Evolutionary conservation across 2,113 vertebrate species (phyloP), one percentile per base, ranked within the genome.

Genomic region (Bubo blakistoni): DNA sequence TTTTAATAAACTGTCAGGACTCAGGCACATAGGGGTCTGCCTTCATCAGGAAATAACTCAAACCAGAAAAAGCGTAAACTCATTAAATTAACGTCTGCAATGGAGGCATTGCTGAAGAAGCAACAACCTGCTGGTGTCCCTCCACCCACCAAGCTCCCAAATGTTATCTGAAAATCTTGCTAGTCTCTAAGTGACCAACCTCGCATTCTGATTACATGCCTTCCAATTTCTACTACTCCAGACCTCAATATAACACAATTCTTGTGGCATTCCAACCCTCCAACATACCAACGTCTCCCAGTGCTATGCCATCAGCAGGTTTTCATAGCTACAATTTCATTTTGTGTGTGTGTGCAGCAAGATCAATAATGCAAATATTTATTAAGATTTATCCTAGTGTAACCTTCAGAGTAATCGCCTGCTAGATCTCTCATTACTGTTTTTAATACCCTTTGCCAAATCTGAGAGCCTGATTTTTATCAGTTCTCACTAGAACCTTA

Each of bases 291-390:
- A n/a, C 15, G 18, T 57, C 47, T 90, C 58, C 73, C 81, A 85
- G n/a, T 63, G 62, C 57, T 54, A 52, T 15, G 30, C 46, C 58
- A 63, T 61, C 44, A 72, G 74, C 58, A 73, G 38, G 52, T 69
- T 96, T 74, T 94, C 69, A 40, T 65, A 96, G 65, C 69, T 87
- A 89, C 66, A 67, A n/a, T 72, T 91, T 63, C 3, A 7, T n/a
- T 94, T 58, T 90, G 40, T 55, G n/a, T 42, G 44, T 51, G 47
- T 38, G 82, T 22, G 40, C 70, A 89, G 73, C 46, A 90, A 89
- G 58, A 81, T 91, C 91, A 96, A 69, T 72, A 95, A 96, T 44
- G 78, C 92, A 97, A 96, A 94, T 87, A 94, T 72, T 90, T 93
- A 94, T 88, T 95, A 96, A 92, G 49, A 89, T 80, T 52, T 87